phyloP scores from a whole-genome alignment of 2,888 invertebrate genomes.

The Tiphia femorata region DNA sequence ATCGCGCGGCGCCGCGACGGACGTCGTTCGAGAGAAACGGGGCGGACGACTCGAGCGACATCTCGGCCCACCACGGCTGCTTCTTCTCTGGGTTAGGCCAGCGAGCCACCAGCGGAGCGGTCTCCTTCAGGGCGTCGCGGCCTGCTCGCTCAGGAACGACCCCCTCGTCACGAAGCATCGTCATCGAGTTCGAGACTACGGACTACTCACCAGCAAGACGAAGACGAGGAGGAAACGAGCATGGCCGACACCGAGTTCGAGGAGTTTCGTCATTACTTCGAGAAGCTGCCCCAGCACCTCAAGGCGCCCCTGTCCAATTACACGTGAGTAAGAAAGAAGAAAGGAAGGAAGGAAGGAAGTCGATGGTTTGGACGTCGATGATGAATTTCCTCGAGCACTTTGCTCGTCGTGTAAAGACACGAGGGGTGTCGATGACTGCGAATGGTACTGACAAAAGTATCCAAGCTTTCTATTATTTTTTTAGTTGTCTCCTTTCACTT shows the following conservation, averaged over 20 bases:
- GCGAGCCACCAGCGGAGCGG: conserved; percentile 35
- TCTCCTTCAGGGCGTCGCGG: conserved; percentile 31
- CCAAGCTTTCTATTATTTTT: no score
- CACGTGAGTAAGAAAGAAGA: conserved; percentile 85
- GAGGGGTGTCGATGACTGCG: no score
- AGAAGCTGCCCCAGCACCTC: conserved; percentile 83
- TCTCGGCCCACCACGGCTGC: conserved; percentile 26
- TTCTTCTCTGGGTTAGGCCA: conserved; percentile 28
- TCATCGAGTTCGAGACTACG: background rate
- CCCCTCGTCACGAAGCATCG: background rate
- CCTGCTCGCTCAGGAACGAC: conserved; percentile 20
- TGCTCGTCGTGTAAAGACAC: no score
- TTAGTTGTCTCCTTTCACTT: no score
- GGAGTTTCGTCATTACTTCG: conserved; percentile 90
- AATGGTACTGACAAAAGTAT: no score
- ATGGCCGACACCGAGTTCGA: conserved; percentile 97
- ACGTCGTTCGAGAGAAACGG: conserved; percentile 11
- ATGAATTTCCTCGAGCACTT: no score
- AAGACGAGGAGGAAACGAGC: conserved; percentile 43
- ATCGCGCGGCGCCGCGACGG: conserved; percentile 31
- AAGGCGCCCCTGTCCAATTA: conserved; percentile 87
- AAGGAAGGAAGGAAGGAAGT: no score
- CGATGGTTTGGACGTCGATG: no score
- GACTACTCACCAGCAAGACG: background rate
- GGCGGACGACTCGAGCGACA: conserved; percentile 35